Evolutionary conservation across 2,888 invertebrate species (phyloP).

Genomic region (Euclidia mi): DNA sequence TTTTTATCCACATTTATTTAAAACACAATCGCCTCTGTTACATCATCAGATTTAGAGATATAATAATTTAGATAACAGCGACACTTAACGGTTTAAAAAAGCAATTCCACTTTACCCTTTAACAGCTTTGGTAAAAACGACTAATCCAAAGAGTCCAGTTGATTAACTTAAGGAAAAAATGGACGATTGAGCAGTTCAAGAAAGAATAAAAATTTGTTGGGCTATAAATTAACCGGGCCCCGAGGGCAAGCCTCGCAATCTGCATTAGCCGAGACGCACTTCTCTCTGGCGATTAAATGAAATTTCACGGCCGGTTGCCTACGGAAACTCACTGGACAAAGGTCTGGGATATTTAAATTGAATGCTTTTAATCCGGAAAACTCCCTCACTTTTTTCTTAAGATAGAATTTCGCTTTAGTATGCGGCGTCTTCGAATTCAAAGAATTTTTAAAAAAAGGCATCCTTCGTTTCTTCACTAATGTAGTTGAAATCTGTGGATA

Average conservation of each 20-base stretch:
- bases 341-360: conserved; percentile 85
- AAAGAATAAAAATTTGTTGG: conserved; percentile 87
- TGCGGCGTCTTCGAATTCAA: conserved; percentile 50
- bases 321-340: conserved; percentile 84
- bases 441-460: conserved; percentile 38
- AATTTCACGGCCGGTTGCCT: conserved; percentile 87
- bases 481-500: not conserved
- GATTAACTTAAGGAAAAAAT: conserved; percentile 68
- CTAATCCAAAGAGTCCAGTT: conserved; percentile 59
- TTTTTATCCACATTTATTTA: not conserved
- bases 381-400: conserved; percentile 69
- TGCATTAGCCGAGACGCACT: conserved; percentile 88
- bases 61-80: conserved; percentile 38
- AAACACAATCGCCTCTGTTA: conserved; percentile 5
- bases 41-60: conserved; percentile 19
- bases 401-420: conserved; percentile 59
- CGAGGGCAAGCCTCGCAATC: conserved; percentile 81
- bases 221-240: conserved; percentile 85
- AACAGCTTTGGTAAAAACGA: conserved; percentile 61
- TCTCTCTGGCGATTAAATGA: conserved; percentile 87
- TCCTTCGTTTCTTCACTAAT: conserved; percentile 16
- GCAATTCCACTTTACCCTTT: conserved; percentile 60
- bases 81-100: conserved; percentile 49
- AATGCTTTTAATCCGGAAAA: conserved; percentile 82
- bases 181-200: conserved; percentile 83